phyloP scores from a whole-genome alignment of 1,140 invertebrate genomes.

The Magallana gigas region DNA sequence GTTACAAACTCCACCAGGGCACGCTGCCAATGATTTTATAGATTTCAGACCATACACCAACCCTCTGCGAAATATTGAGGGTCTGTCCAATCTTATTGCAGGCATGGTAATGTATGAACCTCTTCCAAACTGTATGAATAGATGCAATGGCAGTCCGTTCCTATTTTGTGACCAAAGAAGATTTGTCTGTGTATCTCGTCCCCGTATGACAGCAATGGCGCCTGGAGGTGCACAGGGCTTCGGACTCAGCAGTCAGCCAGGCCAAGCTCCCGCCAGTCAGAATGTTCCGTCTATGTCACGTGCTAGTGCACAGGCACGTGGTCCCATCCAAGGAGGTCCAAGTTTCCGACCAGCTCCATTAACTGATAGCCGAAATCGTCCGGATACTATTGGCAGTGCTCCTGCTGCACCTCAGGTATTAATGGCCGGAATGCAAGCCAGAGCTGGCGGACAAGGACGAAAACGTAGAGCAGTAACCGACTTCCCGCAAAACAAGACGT shows the following conservation, averaged over 20 bases:
- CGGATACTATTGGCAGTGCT: conserved; percentile 7
- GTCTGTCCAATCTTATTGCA: conserved; percentile 53
- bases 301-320: neutral
- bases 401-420: neutral
- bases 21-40: neutral
- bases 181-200: conserved; percentile 7
- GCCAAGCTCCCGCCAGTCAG: conserved; percentile 7
- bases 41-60: conserved; percentile 1
- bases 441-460: neutral
- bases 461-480: neutral
- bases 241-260: neutral
- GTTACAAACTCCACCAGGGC: neutral
- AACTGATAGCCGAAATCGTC: conserved; percentile 17
- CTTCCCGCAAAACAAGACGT: neutral
- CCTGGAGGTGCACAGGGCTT: neutral
- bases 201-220: neutral
- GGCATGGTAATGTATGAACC: conserved; percentile 53
- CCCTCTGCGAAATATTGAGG: conserved; percentile 56
- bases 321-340: conserved; percentile 1
- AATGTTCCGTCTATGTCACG: neutral
- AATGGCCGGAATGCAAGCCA: neutral
- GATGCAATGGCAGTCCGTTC: conserved; percentile 19
- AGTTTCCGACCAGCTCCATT: conserved; percentile 2
- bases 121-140: conserved; percentile 41
- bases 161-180: neutral